A percentile compares a stretch with the other conserved stretches of the same genome.
These are phyloP conservation scores for Pelmatolapia mariae DNA, from an alignment of 2,113 vertebrate genomes.

Conservation along the genomic window DNA sequence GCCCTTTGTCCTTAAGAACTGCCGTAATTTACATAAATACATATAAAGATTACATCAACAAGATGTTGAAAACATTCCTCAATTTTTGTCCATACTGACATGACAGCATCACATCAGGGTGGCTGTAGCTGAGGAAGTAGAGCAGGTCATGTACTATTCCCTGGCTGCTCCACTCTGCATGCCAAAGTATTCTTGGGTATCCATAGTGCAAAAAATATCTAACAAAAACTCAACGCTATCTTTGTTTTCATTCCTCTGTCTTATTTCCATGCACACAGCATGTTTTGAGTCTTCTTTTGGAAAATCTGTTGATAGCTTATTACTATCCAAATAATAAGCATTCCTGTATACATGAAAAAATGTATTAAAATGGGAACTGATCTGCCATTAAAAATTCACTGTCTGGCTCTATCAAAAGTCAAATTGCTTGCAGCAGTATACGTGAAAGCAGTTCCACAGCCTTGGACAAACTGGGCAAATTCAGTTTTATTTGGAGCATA, in stretches of 20 bases:
- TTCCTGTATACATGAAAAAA: not conserved
- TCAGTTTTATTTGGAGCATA: constrained; percentile 15
- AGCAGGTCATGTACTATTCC: not conserved
- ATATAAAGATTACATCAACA: not conserved
- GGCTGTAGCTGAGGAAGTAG: not conserved
- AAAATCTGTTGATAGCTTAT: not conserved
- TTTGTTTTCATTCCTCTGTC: not conserved
- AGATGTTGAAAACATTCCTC: not conserved
- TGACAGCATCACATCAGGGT: not conserved
- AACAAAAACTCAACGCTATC: not conserved
- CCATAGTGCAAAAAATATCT: not conserved
- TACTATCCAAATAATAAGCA: not conserved
- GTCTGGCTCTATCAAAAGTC: not conserved
- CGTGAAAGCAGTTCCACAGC: not conserved
- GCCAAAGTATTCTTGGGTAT: not conserved
- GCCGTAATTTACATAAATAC: not conserved
- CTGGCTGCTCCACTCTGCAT: not conserved
- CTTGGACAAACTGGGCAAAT: constrained; percentile 13
- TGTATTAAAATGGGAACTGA: not conserved
- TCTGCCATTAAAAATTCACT: not conserved
- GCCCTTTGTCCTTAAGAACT: not conserved
- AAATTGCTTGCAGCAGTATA: not conserved
- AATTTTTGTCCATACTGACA: not conserved
- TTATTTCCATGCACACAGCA: constrained; percentile 22
- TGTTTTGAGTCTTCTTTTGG: not conserved